phyloP scores from a whole-genome alignment of 2,113 vertebrate species.

The Pipra filicauda region DNA sequence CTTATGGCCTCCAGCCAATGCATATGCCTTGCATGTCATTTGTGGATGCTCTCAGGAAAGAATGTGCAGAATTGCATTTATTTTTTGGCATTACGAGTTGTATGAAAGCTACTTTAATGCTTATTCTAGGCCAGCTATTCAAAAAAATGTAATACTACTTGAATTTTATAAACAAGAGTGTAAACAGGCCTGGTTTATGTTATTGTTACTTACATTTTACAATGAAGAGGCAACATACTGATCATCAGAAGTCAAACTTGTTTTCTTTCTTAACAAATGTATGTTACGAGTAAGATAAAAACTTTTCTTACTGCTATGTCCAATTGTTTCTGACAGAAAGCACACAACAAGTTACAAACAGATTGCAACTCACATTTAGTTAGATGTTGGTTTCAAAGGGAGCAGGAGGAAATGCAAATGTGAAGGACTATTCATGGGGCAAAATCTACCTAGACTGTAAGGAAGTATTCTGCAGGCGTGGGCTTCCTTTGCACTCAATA shows the following conservation, averaged over 20 bases:
- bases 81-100: slow-evolving; percentile 64
- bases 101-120: slow-evolving; percentile 63
- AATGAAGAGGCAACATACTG: slow-evolving; percentile 12
- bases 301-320: neutral
- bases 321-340: neutral
- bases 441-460: neutral
- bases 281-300: neutral
- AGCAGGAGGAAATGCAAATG: neutral
- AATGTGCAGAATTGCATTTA: slow-evolving; percentile 72
- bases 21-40: slow-evolving; percentile 59
- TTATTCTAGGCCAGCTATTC: slow-evolving; percentile 51
- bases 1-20: slow-evolving; percentile 38
- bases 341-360: neutral
- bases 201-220: slow-evolving; percentile 61
- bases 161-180: slow-evolving; percentile 68
- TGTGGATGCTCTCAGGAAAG: slow-evolving; percentile 69
- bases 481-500: neutral
- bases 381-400: neutral
- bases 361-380: neutral
- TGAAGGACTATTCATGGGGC: neutral
- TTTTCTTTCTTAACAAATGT: neutral
- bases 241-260: neutral
- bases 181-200: slow-evolving; percentile 63
- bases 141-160: slow-evolving; percentile 64
- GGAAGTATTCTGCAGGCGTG: neutral